Evolutionary conservation across 2,888 invertebrate genomes (phyloP), one percentile per base, ranked within the genome.

Genomic region (Amiota communis): DNA sequence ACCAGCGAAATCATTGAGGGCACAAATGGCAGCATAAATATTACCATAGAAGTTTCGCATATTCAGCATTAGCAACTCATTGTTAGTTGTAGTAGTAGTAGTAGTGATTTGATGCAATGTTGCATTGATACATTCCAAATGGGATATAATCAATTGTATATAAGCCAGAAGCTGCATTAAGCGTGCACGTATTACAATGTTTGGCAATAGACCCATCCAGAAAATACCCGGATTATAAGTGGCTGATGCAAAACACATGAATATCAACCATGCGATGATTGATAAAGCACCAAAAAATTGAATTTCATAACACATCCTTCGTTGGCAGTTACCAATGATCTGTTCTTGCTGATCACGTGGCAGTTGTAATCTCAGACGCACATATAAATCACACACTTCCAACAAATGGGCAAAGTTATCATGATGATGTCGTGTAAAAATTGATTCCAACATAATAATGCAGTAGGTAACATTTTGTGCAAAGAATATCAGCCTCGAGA

Each of bases 1-100:
- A 53, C 80, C 80, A 0, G 72, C 73, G 65, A 80, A 80, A 53
- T 75, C 71, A 71, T 81, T 81, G 11, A 80, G 49, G 12, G 73
- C 69, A 1, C 20, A 20, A 9, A 76, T 73, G 1, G 79, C 78
- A 48, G n/a, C 64, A 17, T 48, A 47, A 8, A 36, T 74, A n/a
- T 65, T 46, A 2, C 47, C 64, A 47, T 65, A 65, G 15, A 23
- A 81, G 53, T 2, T 20, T 10, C n/a, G 76, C 48, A 71, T 76
- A 77, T 47, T 72, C 8, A 65, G 47, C 23, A 36, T 36, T 36
- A 81, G 51, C 15, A 74, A 53, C 2, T 75, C 78, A 20, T 75
- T 10, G 9, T 74, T 72, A 1, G 76, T 56, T 36, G 6, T 36
- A 36, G 36, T 36, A 36, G 36, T 36, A 1, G 23, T 23, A 23